Conservation (phyloP, 2,888 invertebrate species). For the Drosophila anceps region DNA sequence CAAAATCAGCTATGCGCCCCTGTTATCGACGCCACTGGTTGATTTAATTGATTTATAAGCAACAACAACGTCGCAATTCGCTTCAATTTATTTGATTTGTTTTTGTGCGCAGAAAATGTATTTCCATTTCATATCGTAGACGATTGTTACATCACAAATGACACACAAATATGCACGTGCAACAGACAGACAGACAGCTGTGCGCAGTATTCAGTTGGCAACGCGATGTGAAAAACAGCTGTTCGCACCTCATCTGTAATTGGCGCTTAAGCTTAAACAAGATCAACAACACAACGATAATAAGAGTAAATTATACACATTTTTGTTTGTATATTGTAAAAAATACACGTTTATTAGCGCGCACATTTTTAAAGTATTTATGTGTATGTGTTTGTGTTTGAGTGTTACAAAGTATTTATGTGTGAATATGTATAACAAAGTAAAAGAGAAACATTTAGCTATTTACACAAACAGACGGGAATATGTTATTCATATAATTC, state of each 20-base stretch:
- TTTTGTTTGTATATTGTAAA: constrained; percentile 61
- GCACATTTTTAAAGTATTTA: constrained; percentile 61
- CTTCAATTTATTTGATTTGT: constrained; percentile 16
- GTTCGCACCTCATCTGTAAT: constrained; percentile 37
- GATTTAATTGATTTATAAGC: constrained; percentile 24
- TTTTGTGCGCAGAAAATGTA: constrained; percentile 11
- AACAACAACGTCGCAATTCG: constrained; percentile 26
- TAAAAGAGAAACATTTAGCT: constrained; percentile 62
- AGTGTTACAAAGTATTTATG: constrained; percentile 58
- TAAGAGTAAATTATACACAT: constrained; percentile 2
- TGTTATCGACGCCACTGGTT: constrained; percentile 2
- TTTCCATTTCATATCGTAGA: constrained; percentile 22
- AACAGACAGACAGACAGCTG: constrained; percentile 20
- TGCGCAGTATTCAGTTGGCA: constrained; percentile 54
- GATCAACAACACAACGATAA: background rate
- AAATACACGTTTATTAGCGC: constrained; percentile 76
- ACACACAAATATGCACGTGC: constrained; percentile 3
- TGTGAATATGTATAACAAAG: constrained; percentile 55
- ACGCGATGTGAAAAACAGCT: constrained; percentile 58
- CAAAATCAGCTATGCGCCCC: background rate
- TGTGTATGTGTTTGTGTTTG: constrained; percentile 37
- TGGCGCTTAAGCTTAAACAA: constrained; percentile 14
- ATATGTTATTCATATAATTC: constrained; percentile 19
- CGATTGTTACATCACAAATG: constrained; percentile 55
- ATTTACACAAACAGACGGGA: constrained; percentile 67